These are phyloP conservation scores for Chironomus striatipennis DNA, from an alignment of 1,140 invertebrate species.

Conservation along the genomic window DNA sequence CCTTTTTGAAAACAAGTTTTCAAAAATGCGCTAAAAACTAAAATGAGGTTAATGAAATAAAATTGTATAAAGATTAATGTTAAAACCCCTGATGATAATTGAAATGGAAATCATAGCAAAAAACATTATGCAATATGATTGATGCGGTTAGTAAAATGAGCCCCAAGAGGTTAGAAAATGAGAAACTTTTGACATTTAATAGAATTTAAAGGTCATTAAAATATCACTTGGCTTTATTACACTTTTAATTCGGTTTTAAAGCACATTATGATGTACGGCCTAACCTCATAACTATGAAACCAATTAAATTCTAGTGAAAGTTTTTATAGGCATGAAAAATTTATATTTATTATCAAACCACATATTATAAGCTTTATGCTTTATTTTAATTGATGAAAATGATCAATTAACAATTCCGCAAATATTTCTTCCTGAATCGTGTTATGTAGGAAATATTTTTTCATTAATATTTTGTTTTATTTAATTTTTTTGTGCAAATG, in stretches of 20 bases:
- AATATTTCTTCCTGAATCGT: background rate
- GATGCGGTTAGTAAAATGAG: no score
- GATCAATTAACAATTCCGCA: background rate
- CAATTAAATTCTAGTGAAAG: background rate
- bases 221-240: no score
- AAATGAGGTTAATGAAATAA: no score
- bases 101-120: no score
- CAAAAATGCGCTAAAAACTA: no score
- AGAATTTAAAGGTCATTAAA: no score
- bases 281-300: background rate
- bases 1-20: no score
- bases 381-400: slow-evolving; percentile 1
- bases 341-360: background rate
- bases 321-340: background rate
- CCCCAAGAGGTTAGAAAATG: no score
- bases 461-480: background rate
- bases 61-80: no score
- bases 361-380: background rate
- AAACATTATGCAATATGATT: no score
- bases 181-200: no score
- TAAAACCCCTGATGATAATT: no score
- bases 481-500: background rate
- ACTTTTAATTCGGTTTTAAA: background rate
- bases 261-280: background rate
- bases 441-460: background rate